phyloP scores from a whole-genome alignment of 2,797 vertebrate genomes.

The Myoxocephalus aenaeus region DNA sequence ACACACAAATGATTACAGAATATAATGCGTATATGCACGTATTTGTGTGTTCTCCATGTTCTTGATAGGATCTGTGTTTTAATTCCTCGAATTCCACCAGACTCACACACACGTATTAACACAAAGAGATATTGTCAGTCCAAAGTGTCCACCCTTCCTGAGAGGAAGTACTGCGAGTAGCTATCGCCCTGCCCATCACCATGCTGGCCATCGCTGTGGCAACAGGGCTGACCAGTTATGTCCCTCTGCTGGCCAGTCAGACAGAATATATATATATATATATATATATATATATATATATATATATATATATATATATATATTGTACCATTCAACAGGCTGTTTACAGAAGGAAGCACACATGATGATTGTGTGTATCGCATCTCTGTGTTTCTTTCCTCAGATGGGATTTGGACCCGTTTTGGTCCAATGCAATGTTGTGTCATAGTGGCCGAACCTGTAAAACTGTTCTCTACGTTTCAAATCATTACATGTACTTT shows the following conservation, averaged over 20 bases:
- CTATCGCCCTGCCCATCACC: conserved; percentile 29
- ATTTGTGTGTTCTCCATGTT: conserved; percentile 4
- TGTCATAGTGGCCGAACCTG: background rate
- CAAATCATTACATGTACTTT: background rate
- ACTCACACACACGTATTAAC: background rate
- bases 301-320: no score
- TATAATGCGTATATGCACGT: background rate
- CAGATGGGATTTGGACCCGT: background rate
- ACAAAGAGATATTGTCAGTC: conserved; percentile 20
- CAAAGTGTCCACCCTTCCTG: conserved; percentile 69
- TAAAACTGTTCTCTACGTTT: background rate
- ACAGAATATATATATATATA: background rate
- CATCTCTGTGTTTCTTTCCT: background rate
- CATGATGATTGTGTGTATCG: background rate
- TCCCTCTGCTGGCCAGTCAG: conserved; percentile 7
- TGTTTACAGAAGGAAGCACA: background rate
- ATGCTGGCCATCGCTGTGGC: conserved; percentile 5
- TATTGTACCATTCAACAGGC: background rate
- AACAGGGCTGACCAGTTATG: conserved; percentile 17
- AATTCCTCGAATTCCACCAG: conserved; percentile 70
- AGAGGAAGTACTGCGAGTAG: conserved; percentile 55
- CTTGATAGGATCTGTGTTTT: conserved; percentile 55
- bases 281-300: no score
- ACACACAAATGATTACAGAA: conserved; percentile 27
- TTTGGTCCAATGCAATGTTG: background rate